Conservation (phyloP, 1,140 invertebrate genomes). For the Uloborus diversus region DNA sequence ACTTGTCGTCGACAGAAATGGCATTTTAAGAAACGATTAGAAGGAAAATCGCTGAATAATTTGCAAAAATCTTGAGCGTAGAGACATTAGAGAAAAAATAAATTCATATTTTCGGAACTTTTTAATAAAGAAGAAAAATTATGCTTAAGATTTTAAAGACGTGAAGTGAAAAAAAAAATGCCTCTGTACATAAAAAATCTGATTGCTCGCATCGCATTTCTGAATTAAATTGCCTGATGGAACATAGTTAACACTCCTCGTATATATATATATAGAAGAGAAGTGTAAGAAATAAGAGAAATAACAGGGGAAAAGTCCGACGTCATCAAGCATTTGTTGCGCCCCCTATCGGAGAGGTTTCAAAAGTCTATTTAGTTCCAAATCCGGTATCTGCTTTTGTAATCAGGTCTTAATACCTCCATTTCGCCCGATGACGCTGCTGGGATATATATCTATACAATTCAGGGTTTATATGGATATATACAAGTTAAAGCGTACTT, state of each 20-base stretch:
- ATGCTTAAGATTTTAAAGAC: background rate
- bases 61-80: too few relatives aligned
- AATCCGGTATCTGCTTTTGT: conserved; percentile 55
- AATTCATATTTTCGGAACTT: background rate
- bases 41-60: background rate
- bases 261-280: background rate
- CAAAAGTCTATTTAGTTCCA: conserved; percentile 55
- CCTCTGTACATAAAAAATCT: too few relatives aligned
- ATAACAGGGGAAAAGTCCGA: background rate
- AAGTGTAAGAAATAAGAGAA: background rate
- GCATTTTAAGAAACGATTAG: too few relatives aligned
- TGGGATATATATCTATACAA: conserved; percentile 30
- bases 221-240: conserved; percentile 46
- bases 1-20: too few relatives aligned
- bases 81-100: too few relatives aligned
- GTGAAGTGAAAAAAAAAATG: too few relatives aligned
- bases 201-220: conserved; percentile 49
- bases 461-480: background rate
- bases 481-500: background rate
- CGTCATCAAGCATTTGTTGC: conserved; percentile 14
- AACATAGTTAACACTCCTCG: conserved; percentile 19
- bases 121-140: background rate
- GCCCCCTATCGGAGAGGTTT: conserved; percentile 34
- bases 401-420: conserved; percentile 49
- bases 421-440: conserved; percentile 18